A percentile compares a stretch with the other conserved stretches of the same genome.
Conservation (phyloP, 2,797 vertebrate genomes). For the Amblyopsis hoosieri region DNA sequence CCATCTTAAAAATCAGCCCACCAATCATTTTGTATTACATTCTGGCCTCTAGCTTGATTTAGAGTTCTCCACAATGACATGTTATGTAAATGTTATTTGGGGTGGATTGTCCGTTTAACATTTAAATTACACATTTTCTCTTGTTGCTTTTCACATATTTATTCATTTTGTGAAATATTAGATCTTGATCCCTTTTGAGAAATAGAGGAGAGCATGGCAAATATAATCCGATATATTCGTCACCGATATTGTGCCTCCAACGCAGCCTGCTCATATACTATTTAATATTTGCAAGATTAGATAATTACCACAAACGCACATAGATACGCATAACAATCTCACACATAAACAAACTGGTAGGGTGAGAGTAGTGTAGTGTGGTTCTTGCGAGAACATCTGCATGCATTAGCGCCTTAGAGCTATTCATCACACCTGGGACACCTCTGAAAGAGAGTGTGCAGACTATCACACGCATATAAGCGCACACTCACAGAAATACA, state of each 20-base stretch:
- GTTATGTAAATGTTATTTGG: neutral
- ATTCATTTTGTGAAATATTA: constrained; percentile 1
- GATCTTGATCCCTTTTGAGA: neutral
- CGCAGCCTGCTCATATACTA: constrained; percentile 11
- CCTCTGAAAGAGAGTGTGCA: constrained; percentile 18
- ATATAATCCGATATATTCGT: constrained; percentile 8
- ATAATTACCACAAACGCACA: constrained; percentile 18
- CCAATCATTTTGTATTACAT: neutral
- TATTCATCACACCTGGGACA: constrained; percentile 33
- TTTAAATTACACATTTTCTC: neutral
- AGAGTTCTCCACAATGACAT: neutral
- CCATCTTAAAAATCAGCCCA: neutral
- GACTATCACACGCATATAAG: constrained; percentile 1
- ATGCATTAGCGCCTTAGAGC: constrained; percentile 39
- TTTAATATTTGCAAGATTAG: constrained; percentile 13
- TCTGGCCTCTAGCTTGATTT: neutral
- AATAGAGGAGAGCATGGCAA: constrained; percentile 1
- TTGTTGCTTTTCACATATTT: neutral
- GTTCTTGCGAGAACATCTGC: constrained; percentile 40
- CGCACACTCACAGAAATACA: neutral
- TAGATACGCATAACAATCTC: neutral
- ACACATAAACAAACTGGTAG: neutral
- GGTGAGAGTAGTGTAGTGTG: constrained; percentile 1
- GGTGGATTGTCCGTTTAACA: neutral
- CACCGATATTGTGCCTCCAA: neutral